phyloP scores from a whole-genome alignment of 1,140 invertebrate genomes.

The Drosophila lacteicornis region DNA sequence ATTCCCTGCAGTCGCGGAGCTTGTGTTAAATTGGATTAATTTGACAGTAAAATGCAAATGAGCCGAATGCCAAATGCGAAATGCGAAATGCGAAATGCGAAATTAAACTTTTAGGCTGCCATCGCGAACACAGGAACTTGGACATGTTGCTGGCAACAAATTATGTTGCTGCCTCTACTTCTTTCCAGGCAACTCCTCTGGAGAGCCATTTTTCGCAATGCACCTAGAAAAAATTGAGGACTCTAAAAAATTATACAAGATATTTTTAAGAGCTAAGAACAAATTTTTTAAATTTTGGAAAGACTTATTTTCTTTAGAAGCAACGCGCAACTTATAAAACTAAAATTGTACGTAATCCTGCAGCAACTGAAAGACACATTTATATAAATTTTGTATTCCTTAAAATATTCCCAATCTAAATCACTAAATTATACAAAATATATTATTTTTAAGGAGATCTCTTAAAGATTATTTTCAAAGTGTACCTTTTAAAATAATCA shows the following conservation, averaged over 20 bases:
- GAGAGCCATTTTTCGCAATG: slow-evolving; percentile 27
- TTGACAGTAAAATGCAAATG: slow-evolving; percentile 84
- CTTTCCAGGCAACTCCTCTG: slow-evolving; percentile 10
- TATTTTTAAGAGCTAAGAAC: no score
- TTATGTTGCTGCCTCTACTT: slow-evolving; percentile 59
- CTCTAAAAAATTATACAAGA: neutral
- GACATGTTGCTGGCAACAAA: slow-evolving; percentile 76
- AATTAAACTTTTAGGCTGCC: slow-evolving; percentile 65
- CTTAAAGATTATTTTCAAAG: neutral
- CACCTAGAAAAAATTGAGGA: neutral
- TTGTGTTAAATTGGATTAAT: slow-evolving; percentile 84
- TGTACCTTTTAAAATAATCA: slow-evolving; percentile 71
- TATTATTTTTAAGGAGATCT: neutral
- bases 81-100: slow-evolving; percentile 49
- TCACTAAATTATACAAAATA: neutral
- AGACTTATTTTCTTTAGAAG: no score
- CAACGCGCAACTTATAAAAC: no score
- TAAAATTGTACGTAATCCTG: no score
- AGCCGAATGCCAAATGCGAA: slow-evolving; percentile 74
- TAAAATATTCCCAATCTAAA: no score
- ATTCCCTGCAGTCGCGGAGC: slow-evolving; percentile 26
- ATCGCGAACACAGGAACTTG: slow-evolving; percentile 24
- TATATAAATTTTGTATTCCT: no score
- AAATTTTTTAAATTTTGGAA: no score
- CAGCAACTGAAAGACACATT: no score